A percentile compares a stretch with the other conserved stretches of the same genome.
Conservation (phyloP, 2,113 vertebrate genomes). For the Hydropotes inermis region DNA sequence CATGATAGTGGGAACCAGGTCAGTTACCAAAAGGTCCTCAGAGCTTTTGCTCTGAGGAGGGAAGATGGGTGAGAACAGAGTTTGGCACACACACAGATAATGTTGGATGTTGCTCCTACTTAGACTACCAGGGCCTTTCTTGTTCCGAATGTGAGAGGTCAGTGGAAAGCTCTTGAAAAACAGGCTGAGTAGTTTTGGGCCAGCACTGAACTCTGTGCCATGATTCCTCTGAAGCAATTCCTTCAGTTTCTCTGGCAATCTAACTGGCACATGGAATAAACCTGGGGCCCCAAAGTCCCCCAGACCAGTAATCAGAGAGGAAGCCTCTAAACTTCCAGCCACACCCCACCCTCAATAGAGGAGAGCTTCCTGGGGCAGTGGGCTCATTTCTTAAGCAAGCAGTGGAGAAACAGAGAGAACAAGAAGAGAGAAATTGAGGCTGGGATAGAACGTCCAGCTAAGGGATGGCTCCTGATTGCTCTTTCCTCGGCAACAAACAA, state of each 20-base stretch:
- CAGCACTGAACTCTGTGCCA: slow-evolving; percentile 7
- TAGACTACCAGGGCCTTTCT: background rate
- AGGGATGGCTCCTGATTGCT: background rate
- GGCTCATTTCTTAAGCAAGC: background rate
- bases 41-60: background rate
- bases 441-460: background rate
- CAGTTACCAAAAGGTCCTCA: background rate
- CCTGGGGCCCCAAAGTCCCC: background rate
- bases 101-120: slow-evolving; percentile 18
- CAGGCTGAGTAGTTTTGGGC: background rate
- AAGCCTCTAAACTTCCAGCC: background rate
- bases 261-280: slow-evolving; percentile 58
- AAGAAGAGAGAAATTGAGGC: background rate
- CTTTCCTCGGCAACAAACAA: background rate
- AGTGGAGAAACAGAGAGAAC: background rate
- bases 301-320: background rate
- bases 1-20: background rate
- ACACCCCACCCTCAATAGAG: background rate
- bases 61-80: slow-evolving; percentile 28
- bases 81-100: slow-evolving; percentile 5
- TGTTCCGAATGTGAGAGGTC: slow-evolving; percentile 38
- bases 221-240: slow-evolving; percentile 38
- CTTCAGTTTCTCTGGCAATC: slow-evolving; percentile 45
- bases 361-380: background rate
- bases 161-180: slow-evolving; percentile 58